Percentiles rank a stretch among this genome's conserved stretches.
Conservation (phyloP, 2,888 invertebrate genomes). For the Amaurobius ferox region DNA sequence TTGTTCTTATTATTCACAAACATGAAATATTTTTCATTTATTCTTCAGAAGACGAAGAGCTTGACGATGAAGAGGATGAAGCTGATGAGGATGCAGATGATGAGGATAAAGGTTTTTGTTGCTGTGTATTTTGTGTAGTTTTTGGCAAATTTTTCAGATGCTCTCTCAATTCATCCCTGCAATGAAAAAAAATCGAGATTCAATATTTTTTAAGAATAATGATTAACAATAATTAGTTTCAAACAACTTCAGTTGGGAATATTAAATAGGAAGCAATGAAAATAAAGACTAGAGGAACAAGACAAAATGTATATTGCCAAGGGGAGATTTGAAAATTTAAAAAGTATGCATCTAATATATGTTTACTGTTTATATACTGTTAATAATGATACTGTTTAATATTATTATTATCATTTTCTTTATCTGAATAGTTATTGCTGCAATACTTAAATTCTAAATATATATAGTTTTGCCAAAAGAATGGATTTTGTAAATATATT, state of each 20-base stretch:
- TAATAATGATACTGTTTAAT: too few species aligned
- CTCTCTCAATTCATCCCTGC: constrained; percentile 88
- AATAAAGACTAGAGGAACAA: not conserved
- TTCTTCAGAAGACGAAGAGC: constrained; percentile 19
- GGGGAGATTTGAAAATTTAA: not conserved
- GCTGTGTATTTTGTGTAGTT: constrained; percentile 69
- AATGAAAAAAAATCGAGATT: constrained; percentile 53
- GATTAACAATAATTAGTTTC: not conserved
- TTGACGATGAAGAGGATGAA: constrained; percentile 38
- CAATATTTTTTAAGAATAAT: not conserved
- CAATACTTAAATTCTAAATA: too few species aligned
- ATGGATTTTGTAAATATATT: too few species aligned
- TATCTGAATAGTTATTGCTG: too few species aligned
- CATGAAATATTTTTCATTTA: too few species aligned
- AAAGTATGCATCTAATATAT: too few species aligned
- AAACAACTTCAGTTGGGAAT: too few species aligned
- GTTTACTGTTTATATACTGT: too few species aligned
- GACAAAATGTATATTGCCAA: not conserved
- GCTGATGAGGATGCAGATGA: constrained; percentile 28
- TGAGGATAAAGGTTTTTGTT: constrained; percentile 56
- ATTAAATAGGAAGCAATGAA: not conserved
- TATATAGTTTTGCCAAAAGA: too few species aligned
- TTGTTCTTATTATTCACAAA: too few species aligned
- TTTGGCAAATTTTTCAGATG: constrained; percentile 88
- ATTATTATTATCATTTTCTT: too few species aligned